These are phyloP conservation scores for Heliconius ethilla DNA, from an alignment of 2,888 invertebrate genomes.

Conservation along the genomic window DNA sequence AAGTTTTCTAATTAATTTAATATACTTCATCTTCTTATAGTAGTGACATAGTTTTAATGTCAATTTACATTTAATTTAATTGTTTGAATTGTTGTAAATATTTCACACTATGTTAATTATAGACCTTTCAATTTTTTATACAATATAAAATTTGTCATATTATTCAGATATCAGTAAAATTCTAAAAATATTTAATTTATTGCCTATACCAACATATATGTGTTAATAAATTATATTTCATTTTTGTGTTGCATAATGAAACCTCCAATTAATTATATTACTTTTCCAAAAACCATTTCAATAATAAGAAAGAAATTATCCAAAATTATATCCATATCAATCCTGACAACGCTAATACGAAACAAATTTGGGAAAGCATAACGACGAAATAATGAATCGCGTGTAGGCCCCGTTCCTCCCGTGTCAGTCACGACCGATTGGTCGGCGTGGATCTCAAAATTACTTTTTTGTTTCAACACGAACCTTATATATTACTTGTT, in stretches of 20 bases:
- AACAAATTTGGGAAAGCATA: constrained; percentile 70
- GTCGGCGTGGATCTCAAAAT: constrained; percentile 74
- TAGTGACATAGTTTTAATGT: background rate
- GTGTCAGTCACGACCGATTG: constrained; percentile 79
- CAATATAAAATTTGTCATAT: background rate
- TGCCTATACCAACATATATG: background rate
- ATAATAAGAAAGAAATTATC: constrained; percentile 12
- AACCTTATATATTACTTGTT: constrained; percentile 57
- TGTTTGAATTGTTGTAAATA: background rate
- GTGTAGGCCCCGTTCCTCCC: constrained; percentile 65
- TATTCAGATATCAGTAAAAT: background rate
- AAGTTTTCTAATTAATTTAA: background rate
- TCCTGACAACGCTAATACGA: constrained; percentile 45
- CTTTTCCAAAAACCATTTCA: background rate
- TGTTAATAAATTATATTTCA: background rate
- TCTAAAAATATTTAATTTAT: background rate
- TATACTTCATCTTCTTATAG: background rate
- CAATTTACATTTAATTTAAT: background rate
- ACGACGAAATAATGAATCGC: constrained; percentile 79
- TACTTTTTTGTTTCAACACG: constrained; percentile 73
- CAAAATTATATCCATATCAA: constrained; percentile 29
- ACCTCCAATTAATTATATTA: background rate
- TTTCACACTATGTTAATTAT: background rate
- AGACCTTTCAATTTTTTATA: background rate
- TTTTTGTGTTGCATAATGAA: background rate